Conservation (phyloP, 30 jellyfish, hydroid and myxozoan genomes). For the Nemopilema nomurai region DNA sequence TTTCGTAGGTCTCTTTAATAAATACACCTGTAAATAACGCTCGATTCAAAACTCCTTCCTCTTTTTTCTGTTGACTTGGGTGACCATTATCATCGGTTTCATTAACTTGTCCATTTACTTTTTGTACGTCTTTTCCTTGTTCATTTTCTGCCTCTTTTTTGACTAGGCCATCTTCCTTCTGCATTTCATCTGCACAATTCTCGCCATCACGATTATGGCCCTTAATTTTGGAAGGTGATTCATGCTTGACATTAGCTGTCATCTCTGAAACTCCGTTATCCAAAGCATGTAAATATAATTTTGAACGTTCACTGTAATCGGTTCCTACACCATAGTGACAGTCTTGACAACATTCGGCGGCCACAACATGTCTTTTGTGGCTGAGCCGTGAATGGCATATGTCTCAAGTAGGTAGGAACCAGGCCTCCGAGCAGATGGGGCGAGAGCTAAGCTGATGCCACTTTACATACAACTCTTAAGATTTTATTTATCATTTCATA, state of each 20-base stretch:
- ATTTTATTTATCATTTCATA: no score
- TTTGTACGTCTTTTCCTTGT: not conserved
- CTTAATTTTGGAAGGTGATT: not conserved
- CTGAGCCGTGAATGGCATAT: not conserved
- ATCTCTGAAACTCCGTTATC: not conserved
- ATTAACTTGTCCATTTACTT: slow-evolving; percentile 22
- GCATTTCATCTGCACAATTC: not conserved
- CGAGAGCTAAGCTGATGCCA: no score
- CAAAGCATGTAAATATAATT: not conserved
- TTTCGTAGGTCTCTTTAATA: not conserved
- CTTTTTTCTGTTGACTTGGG: not conserved
- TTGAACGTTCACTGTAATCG: no score
- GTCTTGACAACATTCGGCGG: not conserved
- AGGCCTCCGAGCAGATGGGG: not conserved
- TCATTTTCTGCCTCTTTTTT: not conserved
- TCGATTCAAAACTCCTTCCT: not conserved
- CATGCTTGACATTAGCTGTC: not conserved
- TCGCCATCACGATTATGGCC: not conserved
- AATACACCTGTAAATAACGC: not conserved
- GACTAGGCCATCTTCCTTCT: slow-evolving; percentile 9
- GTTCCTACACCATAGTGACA: not conserved
- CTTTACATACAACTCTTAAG: no score
- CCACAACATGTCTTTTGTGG: not conserved
- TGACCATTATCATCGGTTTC: not conserved
- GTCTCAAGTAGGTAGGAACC: not conserved